Base-by-base conservation (phyloP, 2,888 invertebrate species). In the Philereme vetulata region DNA sequence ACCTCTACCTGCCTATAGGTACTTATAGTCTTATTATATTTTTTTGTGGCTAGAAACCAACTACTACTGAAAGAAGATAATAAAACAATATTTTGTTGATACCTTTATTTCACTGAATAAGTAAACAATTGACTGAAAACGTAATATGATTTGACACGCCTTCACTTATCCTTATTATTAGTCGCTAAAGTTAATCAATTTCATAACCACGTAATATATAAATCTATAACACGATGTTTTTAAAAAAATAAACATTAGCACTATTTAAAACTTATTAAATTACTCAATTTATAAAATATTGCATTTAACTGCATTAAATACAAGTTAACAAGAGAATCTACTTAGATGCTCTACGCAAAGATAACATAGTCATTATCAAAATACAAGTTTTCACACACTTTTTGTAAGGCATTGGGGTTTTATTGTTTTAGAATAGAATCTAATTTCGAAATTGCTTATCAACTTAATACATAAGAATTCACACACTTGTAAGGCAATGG, bases 181-280 rank as follows among this genome's bases (percentile, higher is more conserved):
- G 79, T 82, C 78, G 80, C 87, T 88, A 90, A 63, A 81, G 88
- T 91, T 91, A 90, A 85, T 89, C 71, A 85, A 80, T 86, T 88
- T 82, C 83, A 88, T 90, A 90, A 89, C 90, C 91, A 90, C 81
- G 87, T 87, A 86, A 85, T 86, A 86, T 88, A 90, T 90, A 90
- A 88, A 88, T 88, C 84, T 89, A 85, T 88, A 90, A 90, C 90
- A 91, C 85, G 83, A 88, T 81, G 83, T 87, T 88, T 88, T 86
- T 88, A 90, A 87, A 92, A 92, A 92, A 92, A 92, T 92, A 92
- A 90, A 89, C 90, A 88, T 90, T 91, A 91, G 87, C 86, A 88
- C 88, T 91, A 91, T 90, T 90, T 88, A 88, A 90, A 88, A 88
- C 86, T 88, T 88, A 86, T 89, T 88, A 87, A 90, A 90, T 90